Evolutionary conservation across 2,797 vertebrate species (phyloP), one percentile per base, ranked within the genome.

Genomic region (Fundulus diaphanus): DNA sequence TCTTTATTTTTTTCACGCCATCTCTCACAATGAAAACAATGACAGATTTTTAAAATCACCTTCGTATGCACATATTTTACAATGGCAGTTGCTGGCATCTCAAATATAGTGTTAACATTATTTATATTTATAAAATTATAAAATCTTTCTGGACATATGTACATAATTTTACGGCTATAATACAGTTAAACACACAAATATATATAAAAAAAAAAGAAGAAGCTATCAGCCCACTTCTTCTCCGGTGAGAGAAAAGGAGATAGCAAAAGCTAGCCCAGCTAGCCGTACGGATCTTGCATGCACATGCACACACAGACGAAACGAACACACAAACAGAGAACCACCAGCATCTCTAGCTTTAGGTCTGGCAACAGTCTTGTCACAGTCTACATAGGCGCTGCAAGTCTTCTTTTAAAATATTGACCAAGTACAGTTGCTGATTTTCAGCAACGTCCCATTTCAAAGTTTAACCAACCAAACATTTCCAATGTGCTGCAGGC

Each of bases 61-160:
- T 89, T 83, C 83, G 78, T 78, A 88, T 80, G 66, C 73, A 91
- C 84, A 92, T 93, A 77, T 90, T 92, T 93, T 90, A 90, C 83
- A 92, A 82, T 78, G 82, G 90, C 84, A 80, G 86, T 84, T 81
- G 56, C 78, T 80, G 81, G 80, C 86, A 92, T 84, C 84, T 87
- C 73, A 93, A 90, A 93, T 89, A 92, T 88, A 92, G 83, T 59
- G 48, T 90, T 89, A 79, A 90, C 76, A 80, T 83, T 88, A 88
- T 87, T 89, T 79, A 71, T 87, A 90, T 94, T 94, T 93, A 94
- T 87, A 95, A 95, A 94, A 95, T 94, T 94, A 95, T 88, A 95
- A 94, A 94, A 92, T 83, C 76, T 85, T 79, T 94, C 76, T 90
- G 71, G 42, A 89, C 74, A 91, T 90, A 89, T 93, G 51, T 92